Percentiles rank a stretch among this genome's conserved stretches.
Evolutionary conservation across 37 sponge, comb jelly and placozoan genomes (phyloP).

Genomic region (Crambe crambe): DNA sequence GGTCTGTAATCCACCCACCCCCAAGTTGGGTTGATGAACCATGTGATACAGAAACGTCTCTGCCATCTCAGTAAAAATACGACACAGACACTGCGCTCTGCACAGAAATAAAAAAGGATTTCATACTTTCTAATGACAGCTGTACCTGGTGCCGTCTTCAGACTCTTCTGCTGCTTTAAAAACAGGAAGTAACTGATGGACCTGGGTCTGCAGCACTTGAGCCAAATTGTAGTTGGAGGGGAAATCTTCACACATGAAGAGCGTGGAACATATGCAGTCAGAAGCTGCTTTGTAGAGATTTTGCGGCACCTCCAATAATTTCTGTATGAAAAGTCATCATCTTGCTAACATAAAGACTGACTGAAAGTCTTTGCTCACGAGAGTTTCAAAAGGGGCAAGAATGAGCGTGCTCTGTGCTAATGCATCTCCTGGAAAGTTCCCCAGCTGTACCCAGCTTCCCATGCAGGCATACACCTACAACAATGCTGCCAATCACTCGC

Average conservation of each 20-base stretch:
- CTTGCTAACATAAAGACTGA: background rate
- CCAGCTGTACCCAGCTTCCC: slow-evolving; percentile 72
- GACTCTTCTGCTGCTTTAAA: slow-evolving; percentile 58
- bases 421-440: slow-evolving; percentile 62
- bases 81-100: slow-evolving; percentile 69
- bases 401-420: slow-evolving; percentile 60
- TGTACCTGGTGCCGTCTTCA: slow-evolving; percentile 56
- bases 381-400: slow-evolving; percentile 55
- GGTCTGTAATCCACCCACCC: slow-evolving; percentile 55
- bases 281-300: slow-evolving; percentile 67
- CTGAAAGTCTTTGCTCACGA: slow-evolving; percentile 37
- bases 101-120: background rate
- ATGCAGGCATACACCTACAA: slow-evolving; percentile 65
- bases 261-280: slow-evolving; percentile 60
- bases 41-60: slow-evolving; percentile 69
- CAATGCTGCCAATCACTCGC: background rate
- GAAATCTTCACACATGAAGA: slow-evolving; percentile 62
- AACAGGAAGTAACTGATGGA: slow-evolving; percentile 52
- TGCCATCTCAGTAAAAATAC: slow-evolving; percentile 83
- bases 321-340: slow-evolving; percentile 15
- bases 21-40: slow-evolving; percentile 55
- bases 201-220: slow-evolving; percentile 24
- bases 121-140: background rate
- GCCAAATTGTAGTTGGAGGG: slow-evolving; percentile 27
- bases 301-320: slow-evolving; percentile 31